Conservation (phyloP, 2,797 vertebrate genomes). For the Lateolabrax maculatus region DNA sequence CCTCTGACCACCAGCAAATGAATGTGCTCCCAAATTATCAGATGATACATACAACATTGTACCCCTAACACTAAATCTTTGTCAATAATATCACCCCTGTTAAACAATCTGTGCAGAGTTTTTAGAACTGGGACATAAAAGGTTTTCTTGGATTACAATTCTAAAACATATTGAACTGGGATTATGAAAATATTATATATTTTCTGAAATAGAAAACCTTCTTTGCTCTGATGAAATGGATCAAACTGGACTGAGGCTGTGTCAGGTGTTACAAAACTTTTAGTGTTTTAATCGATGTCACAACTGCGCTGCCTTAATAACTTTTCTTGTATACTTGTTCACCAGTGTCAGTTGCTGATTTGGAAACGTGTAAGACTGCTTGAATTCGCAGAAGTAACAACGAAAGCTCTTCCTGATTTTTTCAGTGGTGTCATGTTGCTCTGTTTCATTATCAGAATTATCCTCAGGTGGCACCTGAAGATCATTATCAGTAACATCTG, state of each 20-base stretch:
- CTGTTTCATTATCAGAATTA: background rate
- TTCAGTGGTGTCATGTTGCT: background rate
- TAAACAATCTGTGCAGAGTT: slow-evolving; percentile 35
- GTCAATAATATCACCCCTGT: slow-evolving; percentile 28
- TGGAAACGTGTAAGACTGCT: slow-evolving; percentile 29
- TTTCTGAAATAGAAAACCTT: too few species aligned
- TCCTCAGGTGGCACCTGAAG: background rate
- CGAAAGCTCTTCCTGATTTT: background rate
- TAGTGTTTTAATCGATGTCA: too few species aligned
- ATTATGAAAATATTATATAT: slow-evolving; percentile 13
- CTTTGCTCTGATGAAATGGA: too few species aligned
- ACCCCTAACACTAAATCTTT: slow-evolving; percentile 34
- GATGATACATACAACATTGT: slow-evolving; percentile 42
- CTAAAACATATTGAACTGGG: slow-evolving; percentile 43
- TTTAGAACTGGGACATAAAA: slow-evolving; percentile 49
- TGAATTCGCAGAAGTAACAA: slow-evolving; percentile 25
- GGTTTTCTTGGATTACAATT: slow-evolving; percentile 25
- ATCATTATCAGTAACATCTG: too few species aligned
- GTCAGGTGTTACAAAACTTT: too few species aligned
- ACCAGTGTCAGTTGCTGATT: slow-evolving; percentile 21
- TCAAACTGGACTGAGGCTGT: too few species aligned
- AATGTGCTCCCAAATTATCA: slow-evolving; percentile 51
- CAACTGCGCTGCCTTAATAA: slow-evolving; percentile 19
- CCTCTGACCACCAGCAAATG: slow-evolving; percentile 39
- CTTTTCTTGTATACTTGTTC: slow-evolving; percentile 6